Evolutionary conservation across 2,113 vertebrate genomes (phyloP).

Genomic region (Empidonax alnorum): DNA sequence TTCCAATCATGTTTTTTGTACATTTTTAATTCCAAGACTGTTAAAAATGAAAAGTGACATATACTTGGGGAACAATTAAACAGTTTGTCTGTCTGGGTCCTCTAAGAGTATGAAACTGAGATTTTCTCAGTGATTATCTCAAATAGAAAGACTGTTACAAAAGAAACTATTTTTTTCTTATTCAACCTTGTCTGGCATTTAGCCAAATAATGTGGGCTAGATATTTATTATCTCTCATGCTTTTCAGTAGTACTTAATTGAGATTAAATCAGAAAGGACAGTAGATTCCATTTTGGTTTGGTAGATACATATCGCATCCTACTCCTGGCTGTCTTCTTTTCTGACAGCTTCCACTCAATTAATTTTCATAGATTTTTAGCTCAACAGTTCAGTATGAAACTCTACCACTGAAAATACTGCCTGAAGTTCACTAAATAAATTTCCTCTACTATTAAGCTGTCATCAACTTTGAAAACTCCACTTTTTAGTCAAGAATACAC

Average conservation of each 20-base stretch:
- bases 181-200: background rate
- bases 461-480: constrained; percentile 2
- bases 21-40: background rate
- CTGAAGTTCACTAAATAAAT: constrained; percentile 20
- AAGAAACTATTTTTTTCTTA: background rate
- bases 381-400: constrained; percentile 2
- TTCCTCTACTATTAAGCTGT: constrained; percentile 7
- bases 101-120: background rate
- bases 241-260: background rate
- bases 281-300: background rate
- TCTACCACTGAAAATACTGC: background rate
- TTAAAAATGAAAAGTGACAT: background rate
- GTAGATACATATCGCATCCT: background rate
- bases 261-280: constrained; percentile 12
- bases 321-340: background rate
- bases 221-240: background rate
- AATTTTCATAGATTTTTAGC: constrained; percentile 21
- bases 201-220: background rate
- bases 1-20: background rate
- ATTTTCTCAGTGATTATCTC: background rate
- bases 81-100: background rate
- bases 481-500: background rate
- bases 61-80: background rate
- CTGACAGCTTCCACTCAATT: background rate
- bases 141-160: background rate